These are phyloP conservation scores for Pelobates cultripes DNA, from an alignment of 2,797 vertebrate species.

Conservation along the genomic window DNA sequence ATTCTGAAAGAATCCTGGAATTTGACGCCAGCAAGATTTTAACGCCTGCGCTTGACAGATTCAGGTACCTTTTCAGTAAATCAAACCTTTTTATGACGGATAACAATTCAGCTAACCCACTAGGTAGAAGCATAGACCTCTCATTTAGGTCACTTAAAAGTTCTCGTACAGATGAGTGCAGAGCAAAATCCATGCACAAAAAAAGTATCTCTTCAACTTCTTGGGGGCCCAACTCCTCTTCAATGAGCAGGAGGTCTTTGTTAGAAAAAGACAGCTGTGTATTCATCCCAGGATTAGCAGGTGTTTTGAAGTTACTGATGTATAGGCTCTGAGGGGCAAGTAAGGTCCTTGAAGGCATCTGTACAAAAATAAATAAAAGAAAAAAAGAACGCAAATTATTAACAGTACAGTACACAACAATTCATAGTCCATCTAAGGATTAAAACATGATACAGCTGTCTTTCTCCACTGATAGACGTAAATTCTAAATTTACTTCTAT, in stretches of 20 bases:
- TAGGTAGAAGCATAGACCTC: slow-evolving; percentile 53
- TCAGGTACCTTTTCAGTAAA: slow-evolving; percentile 75
- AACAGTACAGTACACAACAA: background rate
- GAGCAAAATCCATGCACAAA: slow-evolving; percentile 73
- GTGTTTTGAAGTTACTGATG: background rate
- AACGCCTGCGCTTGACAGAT: slow-evolving; percentile 66
- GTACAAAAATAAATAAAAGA: background rate
- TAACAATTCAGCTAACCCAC: slow-evolving; percentile 75
- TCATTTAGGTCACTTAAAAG: slow-evolving; percentile 69
- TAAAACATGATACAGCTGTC: no score
- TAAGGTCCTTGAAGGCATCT: slow-evolving; percentile 8
- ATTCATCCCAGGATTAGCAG: slow-evolving; percentile 58
- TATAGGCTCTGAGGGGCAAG: background rate
- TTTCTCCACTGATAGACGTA: no score
- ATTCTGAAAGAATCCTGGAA: slow-evolving; percentile 72
- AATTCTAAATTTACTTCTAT: no score
- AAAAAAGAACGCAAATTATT: background rate
- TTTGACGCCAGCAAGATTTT: slow-evolving; percentile 67
- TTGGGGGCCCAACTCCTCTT: slow-evolving; percentile 73
- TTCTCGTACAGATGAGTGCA: slow-evolving; percentile 67
- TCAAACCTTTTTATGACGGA: slow-evolving; percentile 81
- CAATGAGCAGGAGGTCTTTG: slow-evolving; percentile 74
- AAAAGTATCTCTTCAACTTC: slow-evolving; percentile 79
- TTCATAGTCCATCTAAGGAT: background rate
- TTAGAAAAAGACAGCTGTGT: slow-evolving; percentile 58